Base-by-base conservation (phyloP, 2,113 vertebrate species). In the Numida meleagris region DNA sequence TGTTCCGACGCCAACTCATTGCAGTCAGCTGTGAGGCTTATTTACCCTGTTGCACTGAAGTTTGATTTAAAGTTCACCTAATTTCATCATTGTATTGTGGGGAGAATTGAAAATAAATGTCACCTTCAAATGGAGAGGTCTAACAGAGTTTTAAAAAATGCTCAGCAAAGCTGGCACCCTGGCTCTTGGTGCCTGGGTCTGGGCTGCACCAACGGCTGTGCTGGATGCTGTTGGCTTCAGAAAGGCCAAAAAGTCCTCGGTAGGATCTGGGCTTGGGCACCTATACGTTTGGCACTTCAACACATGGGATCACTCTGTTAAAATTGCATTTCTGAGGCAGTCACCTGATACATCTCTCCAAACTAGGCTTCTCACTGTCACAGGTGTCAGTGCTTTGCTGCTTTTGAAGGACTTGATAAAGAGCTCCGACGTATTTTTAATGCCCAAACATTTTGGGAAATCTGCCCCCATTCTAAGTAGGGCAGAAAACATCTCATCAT, bases 101-200 rank as follows among this genome's bases (percentile, higher is more conserved):
- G 95, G 90, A 96, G 85, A 85, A 83, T 82, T 58, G 81, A 84
- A 96, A 97, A 97, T 93, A 86, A 87, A 87, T 90, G 93, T 95
- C 88, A 92, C 92, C 88, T 96, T 91, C 58, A 65, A 84, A 92
- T 23, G 1, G 59, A 43, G 87, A 18, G 48, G 62, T 76, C 46
- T 51, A 66, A 90, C 89, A 82, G 71, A 89, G 91, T 77, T 96
- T 70, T 68, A 51, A 50, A 81, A 90, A 94, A 77, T 81, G 95
- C 63, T 74, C 82, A 83, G 84, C 55, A 34, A 75, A 40, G 51
- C 33, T 25, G 51, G 15, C 51, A 29, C 51, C 51, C 71, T 10
- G 21, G 7, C 61, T n/a, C 25, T 29, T 27, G 77, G 7, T 79
- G 6, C 12, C 4, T 17, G 15, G 36, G 0, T 10, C 16, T 19